These are phyloP conservation scores for Lepidotrigona ventralis DNA, from an alignment of 1,140 invertebrate genomes.

Conservation along the genomic window DNA sequence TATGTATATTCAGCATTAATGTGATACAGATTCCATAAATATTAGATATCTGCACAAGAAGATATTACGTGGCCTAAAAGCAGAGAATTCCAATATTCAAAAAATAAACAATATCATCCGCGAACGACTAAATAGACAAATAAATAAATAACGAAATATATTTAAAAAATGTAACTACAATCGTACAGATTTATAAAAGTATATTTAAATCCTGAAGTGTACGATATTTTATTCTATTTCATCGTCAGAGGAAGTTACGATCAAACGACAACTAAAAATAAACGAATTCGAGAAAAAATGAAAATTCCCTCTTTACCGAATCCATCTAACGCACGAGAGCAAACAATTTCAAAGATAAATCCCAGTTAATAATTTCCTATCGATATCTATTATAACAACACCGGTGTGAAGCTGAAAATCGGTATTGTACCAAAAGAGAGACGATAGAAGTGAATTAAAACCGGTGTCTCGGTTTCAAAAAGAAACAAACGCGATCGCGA, in stretches of 20 bases:
- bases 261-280: no score
- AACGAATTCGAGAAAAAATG: no score
- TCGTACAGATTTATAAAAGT: no score
- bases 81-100: neutral
- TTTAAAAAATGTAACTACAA: no score
- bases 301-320: no score
- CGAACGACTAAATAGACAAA: no score
- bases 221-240: no score
- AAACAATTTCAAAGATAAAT: neutral
- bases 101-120: neutral
- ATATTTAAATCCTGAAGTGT: no score
- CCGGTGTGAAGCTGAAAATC: neutral
- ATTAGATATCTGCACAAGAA: neutral
- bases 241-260: no score
- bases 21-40: neutral
- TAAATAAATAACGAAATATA: no score
- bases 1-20: neutral
- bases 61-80: neutral
- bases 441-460: neutral
- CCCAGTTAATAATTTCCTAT: neutral
- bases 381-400: neutral
- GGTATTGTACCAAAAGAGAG: neutral
- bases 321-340: fast-evolving
- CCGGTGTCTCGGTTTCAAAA: neutral
- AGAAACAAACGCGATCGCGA: no score